phyloP scores from a whole-genome alignment of 2,888 invertebrate species.

The Himalopsyche anomala region DNA sequence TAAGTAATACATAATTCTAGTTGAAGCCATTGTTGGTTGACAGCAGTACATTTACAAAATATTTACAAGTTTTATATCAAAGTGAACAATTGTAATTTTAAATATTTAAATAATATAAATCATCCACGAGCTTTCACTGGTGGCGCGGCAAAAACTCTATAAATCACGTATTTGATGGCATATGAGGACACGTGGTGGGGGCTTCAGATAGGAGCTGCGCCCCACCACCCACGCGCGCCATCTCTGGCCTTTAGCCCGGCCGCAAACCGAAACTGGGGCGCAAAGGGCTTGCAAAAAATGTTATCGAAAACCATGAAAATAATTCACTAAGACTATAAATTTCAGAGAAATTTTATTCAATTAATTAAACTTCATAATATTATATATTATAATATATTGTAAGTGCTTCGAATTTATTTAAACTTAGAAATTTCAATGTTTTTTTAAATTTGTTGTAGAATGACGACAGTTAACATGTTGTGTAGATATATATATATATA shows the following conservation, averaged over 20 bases:
- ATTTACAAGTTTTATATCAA: not conserved
- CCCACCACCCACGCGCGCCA: not conserved
- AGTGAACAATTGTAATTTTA: not conserved
- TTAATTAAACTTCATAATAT: not conserved
- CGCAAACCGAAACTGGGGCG: slow-evolving; percentile 26
- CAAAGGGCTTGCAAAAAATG: not conserved
- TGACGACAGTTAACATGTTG: too few relatives aligned
- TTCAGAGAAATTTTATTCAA: not conserved
- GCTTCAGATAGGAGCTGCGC: not conserved
- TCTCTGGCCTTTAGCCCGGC: slow-evolving; percentile 3
- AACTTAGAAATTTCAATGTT: too few relatives aligned
- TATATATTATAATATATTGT: not conserved
- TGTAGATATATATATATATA: too few relatives aligned
- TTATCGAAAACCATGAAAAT: slow-evolving; percentile 1
- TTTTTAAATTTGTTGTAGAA: too few relatives aligned
- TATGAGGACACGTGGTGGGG: slow-evolving; percentile 48
- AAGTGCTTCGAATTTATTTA: not conserved
- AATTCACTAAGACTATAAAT: slow-evolving; percentile 29
- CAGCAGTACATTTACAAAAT: too few relatives aligned
- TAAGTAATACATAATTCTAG: too few relatives aligned
- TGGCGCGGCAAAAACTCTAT: slow-evolving; percentile 41
- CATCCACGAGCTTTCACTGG: slow-evolving; percentile 1
- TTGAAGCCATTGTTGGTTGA: too few relatives aligned
- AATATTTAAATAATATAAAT: not conserved
- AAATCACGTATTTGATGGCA: slow-evolving; percentile 56